phyloP scores from a whole-genome alignment of 53 echinoderm and acorn worm species.

The Henricia sp. region DNA sequence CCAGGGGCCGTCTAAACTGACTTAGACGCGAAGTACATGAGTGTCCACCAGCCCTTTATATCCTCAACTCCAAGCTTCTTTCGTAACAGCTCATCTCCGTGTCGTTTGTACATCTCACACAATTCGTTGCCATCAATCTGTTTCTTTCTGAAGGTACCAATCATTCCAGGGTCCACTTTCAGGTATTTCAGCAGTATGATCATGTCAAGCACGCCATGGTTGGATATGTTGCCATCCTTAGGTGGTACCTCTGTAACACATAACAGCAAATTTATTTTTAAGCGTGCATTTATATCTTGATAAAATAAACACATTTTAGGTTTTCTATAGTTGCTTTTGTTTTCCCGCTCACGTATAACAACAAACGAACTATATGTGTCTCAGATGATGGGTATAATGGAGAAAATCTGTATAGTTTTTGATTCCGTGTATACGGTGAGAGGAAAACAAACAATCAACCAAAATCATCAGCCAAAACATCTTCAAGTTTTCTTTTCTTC shows the following conservation, averaged over 20 bases:
- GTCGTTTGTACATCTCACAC: not conserved
- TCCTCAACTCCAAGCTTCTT: not conserved
- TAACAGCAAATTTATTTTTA: not conserved
- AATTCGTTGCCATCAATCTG: not conserved
- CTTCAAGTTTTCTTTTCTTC: too few species aligned
- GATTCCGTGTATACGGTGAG: too few species aligned
- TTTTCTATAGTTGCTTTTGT: too few species aligned
- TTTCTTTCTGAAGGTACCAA: not conserved
- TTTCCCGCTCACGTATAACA: too few species aligned
- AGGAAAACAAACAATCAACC: too few species aligned
- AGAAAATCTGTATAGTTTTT: too few species aligned
- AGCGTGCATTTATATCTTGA: not conserved
- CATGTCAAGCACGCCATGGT: not conserved
- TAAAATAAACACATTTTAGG: too few species aligned
- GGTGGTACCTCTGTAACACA: constrained; percentile 8
- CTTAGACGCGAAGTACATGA: not conserved
- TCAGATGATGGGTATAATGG: too few species aligned
- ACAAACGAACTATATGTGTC: too few species aligned
- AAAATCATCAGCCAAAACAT: too few species aligned
- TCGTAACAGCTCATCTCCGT: not conserved
- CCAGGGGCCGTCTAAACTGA: too few species aligned
- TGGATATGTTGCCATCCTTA: constrained; percentile 22
- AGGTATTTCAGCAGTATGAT: not conserved
- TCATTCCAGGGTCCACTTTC: not conserved
- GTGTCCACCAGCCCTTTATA: constrained; percentile 16